Base-by-base conservation (phyloP, 2,888 invertebrate genomes). In the Kryphioiulus occultus region DNA sequence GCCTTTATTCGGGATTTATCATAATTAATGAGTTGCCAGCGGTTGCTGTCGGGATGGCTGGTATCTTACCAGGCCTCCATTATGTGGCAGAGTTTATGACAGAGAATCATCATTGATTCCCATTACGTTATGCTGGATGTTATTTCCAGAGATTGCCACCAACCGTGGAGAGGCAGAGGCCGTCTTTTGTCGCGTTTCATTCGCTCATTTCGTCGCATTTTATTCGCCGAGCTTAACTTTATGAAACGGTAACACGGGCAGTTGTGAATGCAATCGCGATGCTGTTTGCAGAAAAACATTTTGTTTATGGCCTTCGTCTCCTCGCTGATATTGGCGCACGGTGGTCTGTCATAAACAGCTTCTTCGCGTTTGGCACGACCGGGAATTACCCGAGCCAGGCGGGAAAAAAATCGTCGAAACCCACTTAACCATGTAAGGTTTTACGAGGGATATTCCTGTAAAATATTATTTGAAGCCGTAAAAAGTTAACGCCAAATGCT, bases 21-120 rank as follows among this genome's bases (percentile, higher is more conserved):
- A 68, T 68, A 68, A 68, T 68, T 68, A 68, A 68, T 68, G 68
- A 68, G n/a, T 68, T 26, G 68, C 68, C 68, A 68, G 68, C 68
- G 68, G 68, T 68, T 26, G 68, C 26, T 68, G 68, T 26, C 68
- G 9, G 68, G 22, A 26, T 68, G 68, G 68, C 59, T 7, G 4
- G 59, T 5, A n/a, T 68, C 22, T 68, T 26, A 68, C 19, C 26
- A 68, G 7, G 26, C n/a, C 68, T 68, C 68, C 68, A 68, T 68
- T 68, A 68, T 26, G 68, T 4, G 68, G 68, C 9, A 26, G 19
- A 26, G 68, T 68, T 68, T 68, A 68, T 68, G 68, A 26, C 26
- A 26, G 26, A 5, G 68, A 68, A 68, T 68, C 68, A 68, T 68
- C 68, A 68, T 68, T 68, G 68, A 68, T 68, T 68, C 68, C 68